Evolutionary conservation across 2,888 invertebrate species (phyloP).

Genomic region (Drosophila bunnanda): DNA sequence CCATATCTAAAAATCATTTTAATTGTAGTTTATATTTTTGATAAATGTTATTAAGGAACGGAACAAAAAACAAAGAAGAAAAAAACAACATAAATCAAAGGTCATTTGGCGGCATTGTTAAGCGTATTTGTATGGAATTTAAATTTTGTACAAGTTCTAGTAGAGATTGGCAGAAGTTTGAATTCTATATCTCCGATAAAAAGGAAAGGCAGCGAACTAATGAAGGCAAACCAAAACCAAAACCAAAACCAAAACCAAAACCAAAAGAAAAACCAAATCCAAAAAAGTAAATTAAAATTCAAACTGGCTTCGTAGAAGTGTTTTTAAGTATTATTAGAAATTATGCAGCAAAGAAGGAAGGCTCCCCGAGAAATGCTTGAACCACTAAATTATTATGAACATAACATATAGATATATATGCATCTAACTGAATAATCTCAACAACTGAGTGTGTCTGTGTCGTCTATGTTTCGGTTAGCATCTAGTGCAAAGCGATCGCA

Average conservation of each 20-base stretch:
- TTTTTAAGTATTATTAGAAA: constrained; percentile 79
- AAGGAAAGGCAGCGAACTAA: constrained; percentile 56
- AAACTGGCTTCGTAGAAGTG: constrained; percentile 80
- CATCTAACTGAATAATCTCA: constrained; percentile 41
- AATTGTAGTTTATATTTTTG: constrained; percentile 83
- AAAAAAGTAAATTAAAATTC: constrained; percentile 61
- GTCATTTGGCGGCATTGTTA: constrained; percentile 63
- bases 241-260: constrained; percentile 12
- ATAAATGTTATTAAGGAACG: constrained; percentile 81
- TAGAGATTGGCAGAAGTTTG: constrained; percentile 27
- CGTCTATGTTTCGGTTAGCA: constrained; percentile 25
- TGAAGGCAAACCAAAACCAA: constrained; percentile 27
- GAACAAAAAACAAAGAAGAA: constrained; percentile 32
- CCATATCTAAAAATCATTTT: constrained; percentile 65
- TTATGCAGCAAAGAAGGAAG: constrained; percentile 45
- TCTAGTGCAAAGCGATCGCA: constrained; percentile 11
- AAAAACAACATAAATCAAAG: constrained; percentile 42
- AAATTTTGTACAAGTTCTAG: constrained; percentile 61
- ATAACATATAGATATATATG: constrained; percentile 50
- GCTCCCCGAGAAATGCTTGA: constrained; percentile 37
- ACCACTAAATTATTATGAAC: constrained; percentile 43
- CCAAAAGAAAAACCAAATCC: constrained; percentile 40
- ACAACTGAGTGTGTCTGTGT: constrained; percentile 38
- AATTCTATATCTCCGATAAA: constrained; percentile 16
- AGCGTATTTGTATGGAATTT: constrained; percentile 72